These are phyloP conservation scores for Alfaro cultratus DNA, from an alignment of 2,797 vertebrate species.

Conservation along the genomic window DNA sequence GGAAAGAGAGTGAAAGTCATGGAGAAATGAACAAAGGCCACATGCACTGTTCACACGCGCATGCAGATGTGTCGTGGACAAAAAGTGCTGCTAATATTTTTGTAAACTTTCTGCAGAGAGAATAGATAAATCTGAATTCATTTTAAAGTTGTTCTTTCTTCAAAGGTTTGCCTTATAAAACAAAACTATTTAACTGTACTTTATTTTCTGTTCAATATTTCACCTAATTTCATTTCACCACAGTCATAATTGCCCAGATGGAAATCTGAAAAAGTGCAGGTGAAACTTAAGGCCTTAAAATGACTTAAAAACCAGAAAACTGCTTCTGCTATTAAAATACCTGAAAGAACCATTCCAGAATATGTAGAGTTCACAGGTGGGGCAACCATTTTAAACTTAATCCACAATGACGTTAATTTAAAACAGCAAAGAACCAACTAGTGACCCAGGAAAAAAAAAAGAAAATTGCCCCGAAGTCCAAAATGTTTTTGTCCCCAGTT, in stretches of 20 bases:
- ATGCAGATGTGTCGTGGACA: neutral
- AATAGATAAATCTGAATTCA: neutral
- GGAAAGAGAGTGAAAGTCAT: slow-evolving; percentile 41
- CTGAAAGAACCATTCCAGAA: neutral
- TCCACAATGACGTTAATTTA: neutral
- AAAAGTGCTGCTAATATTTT: neutral
- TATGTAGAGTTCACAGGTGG: neutral
- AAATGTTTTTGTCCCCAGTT: neutral
- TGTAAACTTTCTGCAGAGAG: neutral
- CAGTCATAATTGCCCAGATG: neutral
- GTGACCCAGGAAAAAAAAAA: neutral
- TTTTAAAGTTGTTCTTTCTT: neutral
- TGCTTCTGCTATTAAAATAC: neutral
- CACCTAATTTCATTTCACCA: neutral
- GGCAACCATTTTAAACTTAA: neutral
- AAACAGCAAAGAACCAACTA: neutral
- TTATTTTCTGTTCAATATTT: neutral
- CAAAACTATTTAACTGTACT: neutral
- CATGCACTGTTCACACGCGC: neutral
- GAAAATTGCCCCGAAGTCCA: neutral
- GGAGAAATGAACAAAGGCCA: slow-evolving; percentile 30
- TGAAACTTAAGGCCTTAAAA: neutral
- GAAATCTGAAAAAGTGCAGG: neutral
- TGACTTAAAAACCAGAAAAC: neutral
- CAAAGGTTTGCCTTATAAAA: neutral